Conservation (phyloP, 2,888 invertebrate genomes). For the Caenorhabditis parvicauda region DNA sequence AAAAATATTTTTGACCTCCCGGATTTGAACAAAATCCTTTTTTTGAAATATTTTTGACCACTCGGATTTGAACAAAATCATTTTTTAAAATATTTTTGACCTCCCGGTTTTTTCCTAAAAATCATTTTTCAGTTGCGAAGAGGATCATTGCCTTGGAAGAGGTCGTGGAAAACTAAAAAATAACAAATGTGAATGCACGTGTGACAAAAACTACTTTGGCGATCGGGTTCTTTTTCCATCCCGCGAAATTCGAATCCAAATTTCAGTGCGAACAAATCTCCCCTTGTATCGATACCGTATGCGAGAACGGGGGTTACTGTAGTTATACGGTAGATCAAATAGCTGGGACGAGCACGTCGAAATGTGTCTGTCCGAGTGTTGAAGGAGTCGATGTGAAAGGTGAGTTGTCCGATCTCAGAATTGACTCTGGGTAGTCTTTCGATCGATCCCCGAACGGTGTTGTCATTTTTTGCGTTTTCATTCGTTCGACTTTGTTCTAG, state of each 20-base stretch:
- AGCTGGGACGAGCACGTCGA: no score
- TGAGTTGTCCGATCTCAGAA: no score
- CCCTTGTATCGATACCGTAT: conserved; percentile 16
- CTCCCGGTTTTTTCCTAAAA: no score
- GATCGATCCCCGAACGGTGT: no score
- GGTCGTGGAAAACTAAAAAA: conserved; percentile 12
- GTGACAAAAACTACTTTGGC: conserved; percentile 32
- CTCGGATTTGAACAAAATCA: no score
- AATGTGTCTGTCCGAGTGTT: no score
- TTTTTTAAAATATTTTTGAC: no score
- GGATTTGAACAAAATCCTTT: not conserved
- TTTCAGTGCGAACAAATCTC: conserved; percentile 27
- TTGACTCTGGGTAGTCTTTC: no score
- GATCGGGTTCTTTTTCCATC: conserved; percentile 11
- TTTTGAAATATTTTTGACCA: not conserved
- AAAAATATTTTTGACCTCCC: no score
- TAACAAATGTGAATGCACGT: conserved; percentile 25
- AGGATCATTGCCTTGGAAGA: conserved; percentile 27
- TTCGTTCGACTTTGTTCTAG: no score
- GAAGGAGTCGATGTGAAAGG: no score
- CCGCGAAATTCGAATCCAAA: not conserved
- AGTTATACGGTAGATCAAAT: conserved; percentile 8
- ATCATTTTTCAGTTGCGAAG: conserved; percentile 10
- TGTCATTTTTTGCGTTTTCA: no score
- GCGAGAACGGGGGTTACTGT: conserved; percentile 23